Base-by-base conservation (phyloP, 2,113 vertebrate genomes). In the Scatophagus argus region DNA sequence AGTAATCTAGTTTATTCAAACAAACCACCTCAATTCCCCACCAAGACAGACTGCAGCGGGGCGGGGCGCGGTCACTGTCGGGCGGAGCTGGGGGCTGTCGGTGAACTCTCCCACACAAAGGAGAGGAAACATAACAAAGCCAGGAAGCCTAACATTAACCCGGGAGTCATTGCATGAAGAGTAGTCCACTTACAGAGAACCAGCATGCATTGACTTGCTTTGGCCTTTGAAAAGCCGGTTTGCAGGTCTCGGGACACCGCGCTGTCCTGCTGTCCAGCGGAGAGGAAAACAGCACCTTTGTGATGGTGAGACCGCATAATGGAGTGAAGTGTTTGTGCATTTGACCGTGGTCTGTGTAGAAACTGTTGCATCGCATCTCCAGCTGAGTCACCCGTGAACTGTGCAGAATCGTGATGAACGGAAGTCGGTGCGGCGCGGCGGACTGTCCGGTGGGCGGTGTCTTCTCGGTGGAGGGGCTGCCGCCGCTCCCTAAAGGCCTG, bases 401-500 rank as follows among this genome's bases (percentile, higher is more conserved):
- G 56, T 23, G 39, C 49, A 13, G 21, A 9, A 59, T 16, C 1
- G 8, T 12, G 64, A 95, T 94, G 94, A 93, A 94, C 74, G 91
- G 90, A 67, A 76, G 83, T 52, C 92, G 54, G 21, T 1, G 52
- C 29, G 7, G 69, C 60, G 27, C 87, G 52, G 52, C 87, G 66
- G 68, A 92, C 62, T 72, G 89, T 83, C 83, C 88, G 17, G 60
- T 66, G 39, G 89, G 81, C 8, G 80, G 76, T 23, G 86, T 86
- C 31, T 91, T 76, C 52, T 58, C 91, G 1, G 82, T 94, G 16
- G 92, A 93, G 19, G 95, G 94, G 8, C 92, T 96, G 8, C 95
- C 95, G 9, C 94, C 94, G 34, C 85, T 96, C 16, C 95, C 95
- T 44, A 95, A 93, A 61, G 94, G 94, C 77, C 94, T 96, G 66